phyloP scores from a whole-genome alignment of 2,888 invertebrate species.

The Aphrophora alni region DNA sequence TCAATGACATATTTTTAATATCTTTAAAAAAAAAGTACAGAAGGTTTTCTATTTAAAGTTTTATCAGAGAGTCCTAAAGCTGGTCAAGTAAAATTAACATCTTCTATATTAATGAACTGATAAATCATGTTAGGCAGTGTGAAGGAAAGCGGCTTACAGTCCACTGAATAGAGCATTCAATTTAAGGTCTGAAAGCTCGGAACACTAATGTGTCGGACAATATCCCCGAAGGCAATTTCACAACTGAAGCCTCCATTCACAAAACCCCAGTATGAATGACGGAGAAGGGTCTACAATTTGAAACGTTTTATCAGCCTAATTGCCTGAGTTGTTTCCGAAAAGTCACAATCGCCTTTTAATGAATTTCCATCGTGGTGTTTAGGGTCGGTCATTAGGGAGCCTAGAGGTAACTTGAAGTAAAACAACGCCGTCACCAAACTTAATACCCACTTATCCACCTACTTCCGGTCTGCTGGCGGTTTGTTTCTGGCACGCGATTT shows the following conservation, averaged over 20 bases:
- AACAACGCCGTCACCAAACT: not conserved
- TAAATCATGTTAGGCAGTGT: not conserved
- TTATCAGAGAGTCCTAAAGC: too few relatives aligned
- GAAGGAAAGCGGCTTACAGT: not conserved
- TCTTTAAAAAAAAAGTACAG: too few relatives aligned
- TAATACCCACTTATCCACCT: not conserved
- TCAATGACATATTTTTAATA: too few relatives aligned
- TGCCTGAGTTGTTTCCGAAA: not conserved
- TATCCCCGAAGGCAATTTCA: not conserved
- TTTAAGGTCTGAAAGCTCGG: not conserved
- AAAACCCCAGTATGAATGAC: not conserved
- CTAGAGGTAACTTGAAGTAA: not conserved
- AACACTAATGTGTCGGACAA: not conserved
- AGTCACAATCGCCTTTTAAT: not conserved
- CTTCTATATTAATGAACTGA: too few relatives aligned
- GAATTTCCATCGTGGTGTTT: not conserved
- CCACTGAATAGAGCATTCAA: not conserved
- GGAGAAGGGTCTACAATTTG: not conserved
- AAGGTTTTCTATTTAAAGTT: too few relatives aligned
- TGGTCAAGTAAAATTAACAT: too few relatives aligned
- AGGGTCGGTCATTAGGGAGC: not conserved
- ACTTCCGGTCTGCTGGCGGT: not conserved
- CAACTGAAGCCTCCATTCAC: not conserved
- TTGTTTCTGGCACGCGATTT: not conserved
- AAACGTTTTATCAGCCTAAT: not conserved